phyloP scores from a whole-genome alignment of 2,888 invertebrate genomes.

The Apeira syringaria region DNA sequence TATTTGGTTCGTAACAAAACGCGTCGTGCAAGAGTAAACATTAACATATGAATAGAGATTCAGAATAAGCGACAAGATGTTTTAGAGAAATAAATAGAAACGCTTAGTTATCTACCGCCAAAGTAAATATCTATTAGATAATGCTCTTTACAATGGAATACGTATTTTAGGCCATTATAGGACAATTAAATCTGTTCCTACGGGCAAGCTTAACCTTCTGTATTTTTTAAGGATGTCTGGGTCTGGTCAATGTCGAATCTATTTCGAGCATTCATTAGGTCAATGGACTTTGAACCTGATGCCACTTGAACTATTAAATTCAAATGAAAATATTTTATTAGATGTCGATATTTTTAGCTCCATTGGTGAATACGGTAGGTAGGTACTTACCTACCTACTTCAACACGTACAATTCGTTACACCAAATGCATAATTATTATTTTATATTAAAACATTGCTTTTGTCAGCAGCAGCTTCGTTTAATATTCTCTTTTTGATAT shows the following conservation, averaged over 20 bases:
- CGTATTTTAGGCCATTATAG: conserved; percentile 9
- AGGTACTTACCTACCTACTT: too few relatives aligned
- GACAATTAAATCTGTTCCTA: conserved; percentile 2
- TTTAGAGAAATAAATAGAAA: conserved; percentile 45
- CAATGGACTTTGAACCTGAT: conserved; percentile 23
- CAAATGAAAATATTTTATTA: conserved; percentile 21
- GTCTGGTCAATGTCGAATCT: conserved; percentile 16
- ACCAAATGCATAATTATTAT: too few relatives aligned
- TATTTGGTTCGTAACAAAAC: conserved; percentile 25
- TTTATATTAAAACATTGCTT: too few relatives aligned
- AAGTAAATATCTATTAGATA: too few relatives aligned
- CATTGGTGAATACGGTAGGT: too few relatives aligned
- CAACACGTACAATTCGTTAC: too few relatives aligned
- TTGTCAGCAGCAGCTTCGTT: too few relatives aligned
- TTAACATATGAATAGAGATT: conserved; percentile 49
- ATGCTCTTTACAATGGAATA: too few relatives aligned
- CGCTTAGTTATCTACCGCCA: too few relatives aligned
- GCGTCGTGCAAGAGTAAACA: conserved; percentile 47
- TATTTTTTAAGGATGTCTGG: conserved; percentile 9
- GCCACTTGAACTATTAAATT: conserved; percentile 29
- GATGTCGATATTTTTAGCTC: too few relatives aligned
- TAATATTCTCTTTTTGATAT: too few relatives aligned
- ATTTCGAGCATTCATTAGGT: conserved; percentile 25
- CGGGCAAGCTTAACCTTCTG: not conserved
- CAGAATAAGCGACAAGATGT: conserved; percentile 48